Evolutionary conservation across 2,797 vertebrate species (phyloP).

Genomic region (Peromyscus melanophrys): DNA sequence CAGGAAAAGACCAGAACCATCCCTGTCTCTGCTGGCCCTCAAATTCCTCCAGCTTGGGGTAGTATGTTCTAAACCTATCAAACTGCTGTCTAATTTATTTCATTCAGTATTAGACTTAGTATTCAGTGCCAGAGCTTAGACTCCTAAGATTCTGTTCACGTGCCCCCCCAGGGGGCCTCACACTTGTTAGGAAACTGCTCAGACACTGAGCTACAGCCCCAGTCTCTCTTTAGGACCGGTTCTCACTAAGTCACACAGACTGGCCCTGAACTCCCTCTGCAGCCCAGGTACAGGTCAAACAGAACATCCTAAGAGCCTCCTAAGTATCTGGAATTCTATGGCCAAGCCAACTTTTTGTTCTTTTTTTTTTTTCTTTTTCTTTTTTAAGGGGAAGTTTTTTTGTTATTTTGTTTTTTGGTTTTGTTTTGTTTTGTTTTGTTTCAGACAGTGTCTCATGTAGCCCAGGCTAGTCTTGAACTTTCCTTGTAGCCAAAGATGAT

Average conservation of each 20-base stretch:
- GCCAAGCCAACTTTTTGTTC: neutral
- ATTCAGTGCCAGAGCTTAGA: neutral
- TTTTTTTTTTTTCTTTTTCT: neutral
- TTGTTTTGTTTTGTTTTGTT: neutral
- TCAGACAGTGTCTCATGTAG: too few relatives aligned
- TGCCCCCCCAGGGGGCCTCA: neutral
- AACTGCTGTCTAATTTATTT: neutral
- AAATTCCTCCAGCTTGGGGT: neutral
- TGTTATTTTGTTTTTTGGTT: neutral
- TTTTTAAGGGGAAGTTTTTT: neutral
- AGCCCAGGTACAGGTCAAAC: neutral
- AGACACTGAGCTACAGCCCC: neutral
- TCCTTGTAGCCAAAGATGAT: neutral
- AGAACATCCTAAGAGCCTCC: neutral
- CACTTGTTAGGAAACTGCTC: neutral
- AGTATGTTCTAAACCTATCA: neutral
- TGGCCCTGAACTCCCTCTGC: neutral
- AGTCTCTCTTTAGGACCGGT: neutral
- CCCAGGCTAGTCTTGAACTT: neutral
- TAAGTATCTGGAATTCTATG: too few relatives aligned
- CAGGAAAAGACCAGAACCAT: neutral
- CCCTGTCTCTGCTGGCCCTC: neutral
- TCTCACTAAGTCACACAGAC: neutral
- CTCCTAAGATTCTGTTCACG: neutral
- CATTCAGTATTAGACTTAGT: neutral